Base-by-base conservation (phyloP, 2,113 vertebrate species). In the Globicephala melas region DNA sequence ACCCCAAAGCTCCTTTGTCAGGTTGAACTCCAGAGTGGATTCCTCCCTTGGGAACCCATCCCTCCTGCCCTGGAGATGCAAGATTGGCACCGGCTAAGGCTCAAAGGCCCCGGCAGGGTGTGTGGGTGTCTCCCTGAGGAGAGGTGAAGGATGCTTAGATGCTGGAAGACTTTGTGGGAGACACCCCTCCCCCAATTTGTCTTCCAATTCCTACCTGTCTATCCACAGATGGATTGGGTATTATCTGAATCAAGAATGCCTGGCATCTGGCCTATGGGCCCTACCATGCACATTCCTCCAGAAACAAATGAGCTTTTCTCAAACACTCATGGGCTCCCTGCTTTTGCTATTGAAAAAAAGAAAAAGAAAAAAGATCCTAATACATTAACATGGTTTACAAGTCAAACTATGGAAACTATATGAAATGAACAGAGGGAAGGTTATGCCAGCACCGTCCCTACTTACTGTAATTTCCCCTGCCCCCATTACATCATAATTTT, bases 301-400 rank as follows among this genome's bases (percentile, higher is more conserved):
- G 80, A 79, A 68, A 95, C 70, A 79, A 97, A n/a, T 31, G 9
- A 15, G 70, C 65, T 55, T 80, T 96, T 76, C 86, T 94, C 76
- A 26, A 11, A 60, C 18, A 23, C 50, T 62, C 1, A 0, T 38
- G 18, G 14, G 31, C 60, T 53, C 82, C 47, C 11, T 77, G 73
- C 21, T 31, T 65, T 83, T 79, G 41, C 55, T 73, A 2, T 68
- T 21, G 0, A 55, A 58, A 58, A 58, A 58, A 55, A 53, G 0
- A 53, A 15, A 53, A 53, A 55, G 18, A 20, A 58, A 58, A 58
- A 58, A 92, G 68, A n/a, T 5, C 21, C 10, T 28, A 20, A 41
- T 58, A 12, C 60, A 23, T 53, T 70, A 58, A 5, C 25, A 2
- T 3, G 7, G 13, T 50, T 81, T 71, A 83, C 20, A 25, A 38